phyloP scores from a whole-genome alignment of 1,140 invertebrate species.

The Drosophila gunungcola region DNA sequence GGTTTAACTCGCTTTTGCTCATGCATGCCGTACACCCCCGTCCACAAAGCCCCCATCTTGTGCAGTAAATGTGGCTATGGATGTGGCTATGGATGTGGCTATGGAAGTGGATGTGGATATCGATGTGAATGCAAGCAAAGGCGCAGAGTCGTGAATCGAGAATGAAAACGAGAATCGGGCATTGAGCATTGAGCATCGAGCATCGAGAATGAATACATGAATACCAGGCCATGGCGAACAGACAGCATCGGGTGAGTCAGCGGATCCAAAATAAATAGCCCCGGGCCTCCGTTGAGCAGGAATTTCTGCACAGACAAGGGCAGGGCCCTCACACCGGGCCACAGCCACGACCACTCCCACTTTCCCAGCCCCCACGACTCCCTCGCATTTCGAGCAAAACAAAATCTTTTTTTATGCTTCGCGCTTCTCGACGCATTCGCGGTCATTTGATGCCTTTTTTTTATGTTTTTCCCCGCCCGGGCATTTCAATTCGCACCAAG shows the following conservation, averaged over 20 bases:
- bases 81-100: neutral
- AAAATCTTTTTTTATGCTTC: slow-evolving; percentile 36
- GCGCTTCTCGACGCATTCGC: slow-evolving; percentile 43
- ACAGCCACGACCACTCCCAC: slow-evolving; percentile 31
- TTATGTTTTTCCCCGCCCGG: slow-evolving; percentile 10
- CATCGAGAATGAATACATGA: slow-evolving; percentile 24
- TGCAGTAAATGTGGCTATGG: slow-evolving; percentile 9
- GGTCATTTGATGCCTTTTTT: slow-evolving; percentile 52
- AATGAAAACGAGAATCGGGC: neutral
- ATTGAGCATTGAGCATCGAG: slow-evolving; percentile 4
- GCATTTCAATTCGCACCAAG: slow-evolving; percentile 45
- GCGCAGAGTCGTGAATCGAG: neutral
- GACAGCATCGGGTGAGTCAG: slow-evolving; percentile 49
- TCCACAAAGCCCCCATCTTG: slow-evolving; percentile 69
- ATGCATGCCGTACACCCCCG: neutral
- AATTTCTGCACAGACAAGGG: slow-evolving; percentile 46
- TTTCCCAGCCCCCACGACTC: neutral
- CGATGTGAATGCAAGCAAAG: slow-evolving; percentile 19
- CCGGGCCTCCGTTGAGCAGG: slow-evolving; percentile 21
- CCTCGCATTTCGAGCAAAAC: slow-evolving; percentile 19
- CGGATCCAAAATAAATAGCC: slow-evolving; percentile 67
- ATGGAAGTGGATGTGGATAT: neutral
- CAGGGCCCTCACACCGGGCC: slow-evolving; percentile 20
- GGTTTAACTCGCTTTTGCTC: slow-evolving; percentile 73
- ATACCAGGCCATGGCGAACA: slow-evolving; percentile 39